Evolutionary conservation across 30 jellyfish, hydroid and myxozoan species (phyloP).

Genomic region (Cassiopea xamachana): DNA sequence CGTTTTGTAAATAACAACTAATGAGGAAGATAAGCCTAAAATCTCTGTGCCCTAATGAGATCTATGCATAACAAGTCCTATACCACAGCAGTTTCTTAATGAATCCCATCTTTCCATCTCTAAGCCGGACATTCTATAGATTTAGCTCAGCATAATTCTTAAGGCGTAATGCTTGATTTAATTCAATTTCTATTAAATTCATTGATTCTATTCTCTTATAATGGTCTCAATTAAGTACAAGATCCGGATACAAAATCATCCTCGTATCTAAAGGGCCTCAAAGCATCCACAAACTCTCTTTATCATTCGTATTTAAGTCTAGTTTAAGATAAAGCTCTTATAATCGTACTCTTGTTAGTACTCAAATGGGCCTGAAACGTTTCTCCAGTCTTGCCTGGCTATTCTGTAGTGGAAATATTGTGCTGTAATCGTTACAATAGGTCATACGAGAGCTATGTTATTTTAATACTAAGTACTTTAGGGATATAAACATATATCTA

Average conservation of each 20-base stretch:
- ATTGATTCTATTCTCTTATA: background rate
- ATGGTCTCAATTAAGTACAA: background rate
- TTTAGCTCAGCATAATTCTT: background rate
- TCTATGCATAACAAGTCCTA: background rate
- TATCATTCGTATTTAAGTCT: background rate
- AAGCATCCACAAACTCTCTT: background rate
- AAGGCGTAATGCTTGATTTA: background rate
- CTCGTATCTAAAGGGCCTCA: background rate
- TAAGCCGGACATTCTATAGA: conserved; percentile 57
- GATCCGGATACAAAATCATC: conserved; percentile 24
- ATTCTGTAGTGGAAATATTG: too few species aligned
- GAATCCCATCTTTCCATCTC: conserved; percentile 19
- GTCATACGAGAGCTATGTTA: too few species aligned
- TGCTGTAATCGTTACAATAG: too few species aligned
- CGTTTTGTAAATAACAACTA: conserved; percentile 51
- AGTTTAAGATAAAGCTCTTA: background rate
- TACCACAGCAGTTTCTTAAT: conserved; percentile 5
- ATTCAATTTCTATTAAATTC: background rate
- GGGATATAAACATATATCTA: too few species aligned
- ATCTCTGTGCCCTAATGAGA: conserved; percentile 40
- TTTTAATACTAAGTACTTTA: too few species aligned
- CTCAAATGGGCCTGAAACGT: too few species aligned
- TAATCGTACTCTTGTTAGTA: background rate
- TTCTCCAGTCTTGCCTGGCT: too few species aligned
- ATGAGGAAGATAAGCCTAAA: conserved; percentile 29